Base-by-base conservation (phyloP, 2,888 invertebrate genomes). In the Epistrophe eligans region DNA sequence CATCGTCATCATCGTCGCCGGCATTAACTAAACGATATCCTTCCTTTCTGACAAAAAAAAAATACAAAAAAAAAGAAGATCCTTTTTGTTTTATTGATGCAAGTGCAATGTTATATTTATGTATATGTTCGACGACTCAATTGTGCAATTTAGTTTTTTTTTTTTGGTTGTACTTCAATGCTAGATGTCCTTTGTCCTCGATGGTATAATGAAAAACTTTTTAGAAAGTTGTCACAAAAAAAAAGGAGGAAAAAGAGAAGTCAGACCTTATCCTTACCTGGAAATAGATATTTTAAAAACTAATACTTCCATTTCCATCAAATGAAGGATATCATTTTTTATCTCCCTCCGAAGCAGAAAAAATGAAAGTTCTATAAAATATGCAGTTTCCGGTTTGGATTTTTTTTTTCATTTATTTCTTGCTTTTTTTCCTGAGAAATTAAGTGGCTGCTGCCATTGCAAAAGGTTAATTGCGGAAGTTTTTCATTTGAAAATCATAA, bases 391-490 rank as follows among this genome's bases (percentile, higher is more conserved):
- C 35, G n/a, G 24, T 40, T 60, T n/a, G n/a, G 45, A 8, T 8
- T n/a, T n/a, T 73, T n/a, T 13, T 57, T n/a, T 19, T 70, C 28
- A n/a, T 72, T 74, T 11, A 57, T 64, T 64, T 66, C 28, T 35
- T 40, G 38, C 70, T 52, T 7, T 55, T 55, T 52, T 15, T 32
- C 28, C 19, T 35, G 45, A 32, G 35, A 45, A 66, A 66, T 50
- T 66, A 67, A 35, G 50, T 67, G 67, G 50, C 50, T 38, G 32
- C 50, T 8, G 32, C 50, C 9, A 50, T 50, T 13, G 67, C 19
- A 50, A 77, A 76, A 76, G 80, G 80, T 67, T 84, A 84, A 84
- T 84, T 84, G 71, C 71, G 17, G 80, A 80, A 84, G 80, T 84
- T 80, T 71, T 52, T 50, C 48, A 66, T 72, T 58, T 24, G 24